A percentile compares a stretch with the other conserved stretches of the same genome.
Evolutionary conservation across 2,797 vertebrate species (phyloP).

Genomic region (Thamnophis elegans): DNA sequence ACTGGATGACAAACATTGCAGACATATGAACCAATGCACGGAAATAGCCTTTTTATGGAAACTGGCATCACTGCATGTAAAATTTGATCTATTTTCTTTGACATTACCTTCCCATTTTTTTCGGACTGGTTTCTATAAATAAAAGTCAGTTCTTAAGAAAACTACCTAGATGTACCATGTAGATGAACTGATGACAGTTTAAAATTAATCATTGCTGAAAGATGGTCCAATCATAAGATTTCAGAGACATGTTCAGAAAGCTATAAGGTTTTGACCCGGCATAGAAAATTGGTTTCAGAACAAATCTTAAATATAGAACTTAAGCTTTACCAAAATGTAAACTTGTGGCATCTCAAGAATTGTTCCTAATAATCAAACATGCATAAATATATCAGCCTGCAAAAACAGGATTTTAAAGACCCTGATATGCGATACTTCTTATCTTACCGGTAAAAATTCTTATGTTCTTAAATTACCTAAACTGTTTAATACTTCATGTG

Average conservation of each 20-base stretch:
- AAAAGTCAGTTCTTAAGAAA: neutral
- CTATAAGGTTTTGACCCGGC: neutral
- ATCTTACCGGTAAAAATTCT: neutral
- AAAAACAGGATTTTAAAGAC: neutral
- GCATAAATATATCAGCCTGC: neutral
- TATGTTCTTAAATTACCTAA: neutral
- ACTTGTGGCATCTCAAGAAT: neutral
- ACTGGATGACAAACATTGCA: neutral
- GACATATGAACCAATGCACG: neutral
- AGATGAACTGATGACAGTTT: neutral
- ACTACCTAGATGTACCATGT: neutral
- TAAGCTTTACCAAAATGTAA: neutral
- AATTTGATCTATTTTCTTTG: neutral
- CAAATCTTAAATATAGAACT: neutral
- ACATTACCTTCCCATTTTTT: neutral
- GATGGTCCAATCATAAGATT: neutral
- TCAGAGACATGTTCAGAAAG: neutral
- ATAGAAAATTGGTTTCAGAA: neutral
- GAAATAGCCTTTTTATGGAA: neutral
- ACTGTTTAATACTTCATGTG: neutral
- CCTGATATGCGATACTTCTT: neutral
- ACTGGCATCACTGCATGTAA: neutral
- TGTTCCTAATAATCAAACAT: neutral
- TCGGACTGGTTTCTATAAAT: neutral
- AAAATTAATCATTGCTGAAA: neutral